Base-by-base conservation (phyloP, 2,888 invertebrate genomes). In the Ophraella communa region DNA sequence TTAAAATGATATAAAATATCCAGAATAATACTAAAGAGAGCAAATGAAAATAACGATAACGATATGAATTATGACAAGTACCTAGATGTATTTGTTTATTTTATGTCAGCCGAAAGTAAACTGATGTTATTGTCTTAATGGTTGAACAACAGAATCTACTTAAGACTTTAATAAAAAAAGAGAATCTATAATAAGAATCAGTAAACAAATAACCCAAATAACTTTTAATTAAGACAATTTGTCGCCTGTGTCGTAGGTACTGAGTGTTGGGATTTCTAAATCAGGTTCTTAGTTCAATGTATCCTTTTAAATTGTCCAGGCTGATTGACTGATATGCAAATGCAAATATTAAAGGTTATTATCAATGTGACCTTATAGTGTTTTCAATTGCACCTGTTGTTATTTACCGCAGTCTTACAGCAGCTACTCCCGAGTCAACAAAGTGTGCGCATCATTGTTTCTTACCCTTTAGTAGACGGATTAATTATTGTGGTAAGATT, bases 261-360 rank as follows among this genome's bases (percentile, higher is more conserved):
- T 30, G 30, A 30, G 30, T 30, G 30, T 10, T 30, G 30, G 30
- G 11, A 30, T 30, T 3, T 30, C 11, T 30, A 11, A 30, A 42
- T 47, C 23, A 47, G 24, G 27, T 24, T 17, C 27, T 27, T 24
- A 51, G 49, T 51, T 51, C 49, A 27, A 17, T 51, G 27, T n/a
- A 17, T 51, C 23, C 2, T 51, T 1, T 14, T 24, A 30, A 14
- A 53, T 44, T 60, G 52, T 44, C 30, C 60, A 60, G 49, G 47
- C 49, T 44, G 57, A 44, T 53, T 44, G 44, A 44, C 42, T 60
- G 52, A 44, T 60, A 52, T 42, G 20, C 44, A 60, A 58, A 52
- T 42, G 20, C 44, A 60, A 58, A 52, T 51, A 39, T 51, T 33
- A 51, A 51, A 58, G 58, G 49, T 58, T 39, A 51, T 24, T 42